Conservation (phyloP, 2,797 vertebrate genomes). For the Protosalanx chinensis region DNA sequence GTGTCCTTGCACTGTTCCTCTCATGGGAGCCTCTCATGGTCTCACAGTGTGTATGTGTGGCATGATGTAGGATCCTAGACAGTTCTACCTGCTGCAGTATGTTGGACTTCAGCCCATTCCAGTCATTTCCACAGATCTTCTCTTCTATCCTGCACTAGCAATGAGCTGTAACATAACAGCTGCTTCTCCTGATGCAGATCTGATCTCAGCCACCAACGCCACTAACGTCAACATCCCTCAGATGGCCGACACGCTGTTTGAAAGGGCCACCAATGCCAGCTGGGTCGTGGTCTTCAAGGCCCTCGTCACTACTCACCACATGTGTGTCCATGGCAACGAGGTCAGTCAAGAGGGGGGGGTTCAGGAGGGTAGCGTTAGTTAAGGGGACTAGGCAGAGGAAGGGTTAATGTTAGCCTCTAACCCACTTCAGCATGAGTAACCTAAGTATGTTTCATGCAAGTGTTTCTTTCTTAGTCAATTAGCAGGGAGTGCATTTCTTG, state of each 20-base stretch:
- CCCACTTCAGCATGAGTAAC: too few relatives aligned
- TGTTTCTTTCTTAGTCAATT: too few relatives aligned
- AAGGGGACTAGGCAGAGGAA: too few relatives aligned
- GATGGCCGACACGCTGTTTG: constrained; percentile 98
- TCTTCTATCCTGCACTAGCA: not conserved
- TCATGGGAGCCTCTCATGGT: too few relatives aligned
- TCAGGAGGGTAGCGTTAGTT: too few relatives aligned
- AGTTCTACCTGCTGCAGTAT: not conserved
- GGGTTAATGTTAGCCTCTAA: too few relatives aligned
- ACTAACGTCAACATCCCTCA: constrained; percentile 99
- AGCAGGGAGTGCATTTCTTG: too few relatives aligned
- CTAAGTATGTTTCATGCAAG: too few relatives aligned
- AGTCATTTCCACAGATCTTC: too few relatives aligned
- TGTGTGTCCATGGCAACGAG: constrained; percentile 98
- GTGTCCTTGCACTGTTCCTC: constrained; percentile 18
- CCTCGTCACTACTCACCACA: constrained; percentile 93
- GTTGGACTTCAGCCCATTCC: too few relatives aligned
- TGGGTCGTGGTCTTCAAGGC: constrained; percentile 99
- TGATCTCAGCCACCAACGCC: constrained; percentile 98
- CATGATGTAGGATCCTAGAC: not conserved
- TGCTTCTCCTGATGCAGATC: constrained; percentile 70
- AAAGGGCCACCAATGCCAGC: constrained; percentile 95
- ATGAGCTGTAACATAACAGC: not conserved
- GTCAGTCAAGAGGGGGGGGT: constrained; percentile 60
- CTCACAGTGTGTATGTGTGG: not conserved